Base-by-base conservation (phyloP, 2,797 vertebrate genomes). In the Melanotaenia maccullochi region DNA sequence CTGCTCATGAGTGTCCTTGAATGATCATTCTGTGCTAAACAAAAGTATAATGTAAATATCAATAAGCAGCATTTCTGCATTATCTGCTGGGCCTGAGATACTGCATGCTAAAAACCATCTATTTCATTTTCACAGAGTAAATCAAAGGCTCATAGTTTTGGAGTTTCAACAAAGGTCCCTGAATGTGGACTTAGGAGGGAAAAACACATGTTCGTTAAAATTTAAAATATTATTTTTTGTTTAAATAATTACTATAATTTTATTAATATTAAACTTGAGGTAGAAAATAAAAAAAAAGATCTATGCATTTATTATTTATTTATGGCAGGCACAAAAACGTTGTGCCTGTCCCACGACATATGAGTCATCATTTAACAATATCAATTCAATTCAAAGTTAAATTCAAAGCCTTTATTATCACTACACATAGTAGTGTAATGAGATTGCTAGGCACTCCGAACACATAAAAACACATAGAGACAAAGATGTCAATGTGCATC, bases 1-100 rank as follows among this genome's bases (percentile, higher is more conserved):
- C 67, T 78, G 82, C 75, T 81, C 85, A 78, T 84, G 54, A 83
- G 71, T 86, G 87, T 89, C 84, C 89, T 90, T 91, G 86, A 90
- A 73, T 74, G 80, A 90, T 85, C 66, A 84, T 75, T 80, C 58
- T 68, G 57, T 79, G 83, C 66, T 55, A 56, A 84, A 74, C 58
- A 58, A 73, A 83, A 76, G 44, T 75, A 35, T 38, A 71, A 80
- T 78, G 69, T 63, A 85, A 86, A 81, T 81, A 83, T 82, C 71
- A 73, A 82, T 75, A 82, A 40, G 47, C 12, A 60, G 51, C 65
- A 83, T 85, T 76, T 79, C 57, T 68, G 25, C 32, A 40, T 40
- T 60, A 55, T 38, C 57, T 6, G 44, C 3, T 12, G 44, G 32
- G 5, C 18, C 20, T 66, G 60, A 65, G 62, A 72, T 55, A 64